Conservation (phyloP, 2,888 invertebrate species). For the Pammene aurita region DNA sequence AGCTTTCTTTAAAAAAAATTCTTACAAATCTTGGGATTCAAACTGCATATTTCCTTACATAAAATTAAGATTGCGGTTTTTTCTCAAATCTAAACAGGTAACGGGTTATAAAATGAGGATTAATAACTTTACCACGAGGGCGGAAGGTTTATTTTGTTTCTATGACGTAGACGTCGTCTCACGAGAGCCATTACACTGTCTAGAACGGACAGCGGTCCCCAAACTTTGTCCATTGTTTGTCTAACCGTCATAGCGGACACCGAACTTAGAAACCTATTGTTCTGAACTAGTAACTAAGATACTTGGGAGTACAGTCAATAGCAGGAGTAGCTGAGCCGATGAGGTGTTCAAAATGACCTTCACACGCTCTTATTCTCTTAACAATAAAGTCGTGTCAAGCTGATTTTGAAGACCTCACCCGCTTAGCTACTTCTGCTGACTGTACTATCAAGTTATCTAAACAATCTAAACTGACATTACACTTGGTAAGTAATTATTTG, state of each 20-base stretch:
- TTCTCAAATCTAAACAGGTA: no score
- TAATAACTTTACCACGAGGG: conserved; percentile 2
- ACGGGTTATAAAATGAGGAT: background rate
- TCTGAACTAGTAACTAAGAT: background rate
- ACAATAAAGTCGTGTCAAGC: no score
- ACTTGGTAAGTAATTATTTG: background rate
- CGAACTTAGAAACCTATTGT: conserved; percentile 24
- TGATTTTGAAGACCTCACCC: no score
- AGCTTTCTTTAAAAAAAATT: background rate
- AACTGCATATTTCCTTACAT: no score
- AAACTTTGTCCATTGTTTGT: conserved; percentile 57
- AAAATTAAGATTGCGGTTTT: no score
- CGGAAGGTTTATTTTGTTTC: conserved; percentile 14
- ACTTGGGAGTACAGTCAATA: background rate
- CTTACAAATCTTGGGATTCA: background rate
- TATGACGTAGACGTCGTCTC: conserved; percentile 46
- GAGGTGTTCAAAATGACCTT: no score
- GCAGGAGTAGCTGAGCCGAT: no score
- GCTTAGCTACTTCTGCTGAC: no score
- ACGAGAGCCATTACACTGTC: conserved; percentile 54
- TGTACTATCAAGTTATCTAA: background rate
- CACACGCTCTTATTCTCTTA: no score
- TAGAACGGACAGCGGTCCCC: conserved; percentile 51
- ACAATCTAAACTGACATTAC: background rate
- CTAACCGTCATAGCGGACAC: conserved; percentile 23